These are phyloP conservation scores for Gallinago paraguaiae DNA, from an alignment of 2,113 vertebrate genomes.

Conservation along the genomic window DNA sequence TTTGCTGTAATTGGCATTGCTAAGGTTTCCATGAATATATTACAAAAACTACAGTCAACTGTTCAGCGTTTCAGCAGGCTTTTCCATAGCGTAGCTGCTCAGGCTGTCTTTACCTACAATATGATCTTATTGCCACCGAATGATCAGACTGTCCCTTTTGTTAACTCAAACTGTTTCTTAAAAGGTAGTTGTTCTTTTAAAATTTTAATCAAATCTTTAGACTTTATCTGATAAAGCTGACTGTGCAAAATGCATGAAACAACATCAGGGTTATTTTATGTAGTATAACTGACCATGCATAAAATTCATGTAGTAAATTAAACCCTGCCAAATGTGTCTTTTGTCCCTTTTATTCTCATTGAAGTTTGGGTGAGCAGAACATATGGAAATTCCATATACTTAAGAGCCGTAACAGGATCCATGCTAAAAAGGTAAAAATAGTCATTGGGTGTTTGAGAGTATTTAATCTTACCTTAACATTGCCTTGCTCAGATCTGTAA, in stretches of 20 bases:
- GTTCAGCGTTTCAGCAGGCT: not conserved
- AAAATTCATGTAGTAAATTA: constrained; percentile 1
- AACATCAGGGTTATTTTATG: not conserved
- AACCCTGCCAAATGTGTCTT: not conserved
- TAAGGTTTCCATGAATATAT: not conserved
- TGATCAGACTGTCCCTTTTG: not conserved
- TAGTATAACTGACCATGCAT: constrained; percentile 7
- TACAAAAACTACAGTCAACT: not conserved
- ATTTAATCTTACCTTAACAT: not conserved
- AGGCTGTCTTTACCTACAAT: not conserved
- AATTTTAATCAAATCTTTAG: constrained; percentile 12
- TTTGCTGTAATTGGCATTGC: not conserved
- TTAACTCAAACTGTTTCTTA: not conserved
- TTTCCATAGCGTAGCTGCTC: not conserved
- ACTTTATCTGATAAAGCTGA: not conserved
- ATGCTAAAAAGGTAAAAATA: not conserved
- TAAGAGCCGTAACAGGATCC: not conserved
- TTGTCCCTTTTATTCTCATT: not conserved
- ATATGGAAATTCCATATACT: not conserved
- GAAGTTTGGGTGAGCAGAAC: not conserved
- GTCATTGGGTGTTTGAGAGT: not conserved
- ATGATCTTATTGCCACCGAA: not conserved
- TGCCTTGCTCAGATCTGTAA: not conserved
- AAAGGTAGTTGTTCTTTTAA: constrained; percentile 9
- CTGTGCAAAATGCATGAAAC: not conserved